A percentile compares a stretch with the other conserved stretches of the same genome.
Conservation (phyloP, 2,888 invertebrate species). For the Labia minor region DNA sequence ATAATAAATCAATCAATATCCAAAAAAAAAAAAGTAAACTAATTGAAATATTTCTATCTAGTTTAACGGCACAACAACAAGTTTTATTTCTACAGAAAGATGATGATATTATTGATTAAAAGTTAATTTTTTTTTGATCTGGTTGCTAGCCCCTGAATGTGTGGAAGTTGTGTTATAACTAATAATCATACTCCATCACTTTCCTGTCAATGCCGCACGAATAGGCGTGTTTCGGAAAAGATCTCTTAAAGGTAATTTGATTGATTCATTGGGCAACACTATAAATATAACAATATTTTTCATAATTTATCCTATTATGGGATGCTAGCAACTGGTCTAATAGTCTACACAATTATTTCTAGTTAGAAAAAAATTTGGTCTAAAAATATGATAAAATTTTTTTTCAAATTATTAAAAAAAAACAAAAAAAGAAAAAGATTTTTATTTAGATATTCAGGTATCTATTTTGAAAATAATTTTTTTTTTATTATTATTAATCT, state of each 20-base stretch:
- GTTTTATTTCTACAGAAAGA: neutral
- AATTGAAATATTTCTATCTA: neutral
- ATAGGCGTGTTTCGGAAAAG: slow-evolving; percentile 91
- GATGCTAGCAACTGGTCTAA: slow-evolving; percentile 13
- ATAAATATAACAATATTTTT: slow-evolving; percentile 32
- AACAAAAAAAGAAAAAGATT: too few relatives aligned
- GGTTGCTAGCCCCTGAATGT: slow-evolving; percentile 23
- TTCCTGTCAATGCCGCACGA: slow-evolving; percentile 32
- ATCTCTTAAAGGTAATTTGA: slow-evolving; percentile 85
- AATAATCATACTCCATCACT: slow-evolving; percentile 28
- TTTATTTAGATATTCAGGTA: neutral
- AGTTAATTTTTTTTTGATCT: neutral
- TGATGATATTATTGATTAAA: neutral
- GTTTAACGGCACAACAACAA: neutral
- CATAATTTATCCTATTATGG: slow-evolving; percentile 34
- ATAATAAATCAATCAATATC: too few relatives aligned
- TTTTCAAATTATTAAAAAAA: too few relatives aligned
- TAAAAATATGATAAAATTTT: neutral
- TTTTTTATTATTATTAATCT: too few relatives aligned
- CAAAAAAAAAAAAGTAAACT: neutral
- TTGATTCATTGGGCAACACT: slow-evolving; percentile 26
- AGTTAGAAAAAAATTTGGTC: neutral
- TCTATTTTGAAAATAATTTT: neutral
- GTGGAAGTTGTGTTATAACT: slow-evolving; percentile 23
- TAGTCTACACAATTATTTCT: neutral